Percentiles rank a stretch among this genome's conserved stretches.
Evolutionary conservation across 2,888 invertebrate species (phyloP).

Genomic region (Lysandra coridon): DNA sequence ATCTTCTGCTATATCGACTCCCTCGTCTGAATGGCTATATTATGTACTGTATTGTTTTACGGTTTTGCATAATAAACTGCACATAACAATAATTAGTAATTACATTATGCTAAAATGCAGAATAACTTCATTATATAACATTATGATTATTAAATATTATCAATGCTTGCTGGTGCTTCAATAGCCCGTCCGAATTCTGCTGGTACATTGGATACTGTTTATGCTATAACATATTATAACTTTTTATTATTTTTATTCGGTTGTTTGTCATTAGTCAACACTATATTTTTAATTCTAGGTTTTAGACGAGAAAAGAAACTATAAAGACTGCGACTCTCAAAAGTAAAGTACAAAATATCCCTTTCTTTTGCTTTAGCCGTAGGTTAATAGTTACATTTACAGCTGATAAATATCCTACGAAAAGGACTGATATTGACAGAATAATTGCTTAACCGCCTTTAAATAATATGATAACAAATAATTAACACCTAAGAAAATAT

Average conservation of each 20-base stretch:
- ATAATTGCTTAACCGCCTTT: not conserved
- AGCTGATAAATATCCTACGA: not conserved
- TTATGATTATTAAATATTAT: no score
- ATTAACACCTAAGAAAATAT: not conserved
- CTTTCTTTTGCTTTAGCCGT: not conserved
- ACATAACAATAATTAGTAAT: not conserved
- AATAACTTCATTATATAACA: not conserved
- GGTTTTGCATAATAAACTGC: not conserved
- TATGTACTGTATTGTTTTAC: constrained; percentile 2
- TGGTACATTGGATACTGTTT: no score
- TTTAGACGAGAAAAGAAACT: no score
- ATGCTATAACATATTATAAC: no score
- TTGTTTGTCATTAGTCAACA: no score
- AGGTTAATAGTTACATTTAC: not conserved
- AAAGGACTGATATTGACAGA: not conserved
- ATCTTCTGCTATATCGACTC: not conserved
- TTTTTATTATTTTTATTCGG: no score
- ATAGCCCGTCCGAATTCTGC: no score
- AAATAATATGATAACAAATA: not conserved
- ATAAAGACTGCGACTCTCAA: not conserved
- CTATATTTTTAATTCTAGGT: no score
- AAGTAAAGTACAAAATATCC: not conserved
- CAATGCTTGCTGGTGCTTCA: no score
- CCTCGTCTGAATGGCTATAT: not conserved
- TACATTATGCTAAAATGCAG: not conserved